Evolutionary conservation across 1,140 invertebrate species (phyloP), one percentile per base, ranked within the genome.

Genomic region (Papilio xuthus): DNA sequence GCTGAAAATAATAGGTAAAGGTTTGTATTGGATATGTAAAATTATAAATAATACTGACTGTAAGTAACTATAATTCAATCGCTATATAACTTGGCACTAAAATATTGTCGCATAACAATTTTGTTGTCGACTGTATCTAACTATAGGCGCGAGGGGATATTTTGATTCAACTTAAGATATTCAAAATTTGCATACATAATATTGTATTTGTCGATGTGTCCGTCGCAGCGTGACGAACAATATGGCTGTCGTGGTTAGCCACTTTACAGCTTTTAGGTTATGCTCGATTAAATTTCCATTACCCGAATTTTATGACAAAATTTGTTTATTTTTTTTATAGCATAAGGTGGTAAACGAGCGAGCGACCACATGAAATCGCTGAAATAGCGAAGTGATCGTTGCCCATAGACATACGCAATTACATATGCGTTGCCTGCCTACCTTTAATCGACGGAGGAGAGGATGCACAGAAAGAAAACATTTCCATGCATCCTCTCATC

Each of bases 131-230:
- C 80, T 77, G 75, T 86, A 85, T 67, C 70, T 80, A 83, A 85
- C 83, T 76, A 71, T 85, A 77, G 50, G 78, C 83, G 79, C 81
- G 67, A 70, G 80, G 78, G 79, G 78, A 78, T 86, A 88, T 85
- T 89, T 86, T 79, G 88, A 90, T 90, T 86, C 83, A 84, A 89
- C 89, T 90, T 90, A 88, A 89, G 88, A 90, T 90, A 90, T 88
- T 84, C 75, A 28, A 82, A 82, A 88, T 90, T 90, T 89, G 86
- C 87, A 89, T 90, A 89, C 72, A 84, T 85, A 89, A 87, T 89
- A 86, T 81, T 79, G 82, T 85, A 85, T 74, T 78, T 79, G 81
- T 85, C 77, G 81, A 80, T 79, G 78, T 80, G 79, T 79, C 76
- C 73, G 71, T 26, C 53, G 60, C 78, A 56, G 42, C 76, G 83